phyloP scores from a whole-genome alignment of 2,113 vertebrate genomes.

The Nicator chloris region DNA sequence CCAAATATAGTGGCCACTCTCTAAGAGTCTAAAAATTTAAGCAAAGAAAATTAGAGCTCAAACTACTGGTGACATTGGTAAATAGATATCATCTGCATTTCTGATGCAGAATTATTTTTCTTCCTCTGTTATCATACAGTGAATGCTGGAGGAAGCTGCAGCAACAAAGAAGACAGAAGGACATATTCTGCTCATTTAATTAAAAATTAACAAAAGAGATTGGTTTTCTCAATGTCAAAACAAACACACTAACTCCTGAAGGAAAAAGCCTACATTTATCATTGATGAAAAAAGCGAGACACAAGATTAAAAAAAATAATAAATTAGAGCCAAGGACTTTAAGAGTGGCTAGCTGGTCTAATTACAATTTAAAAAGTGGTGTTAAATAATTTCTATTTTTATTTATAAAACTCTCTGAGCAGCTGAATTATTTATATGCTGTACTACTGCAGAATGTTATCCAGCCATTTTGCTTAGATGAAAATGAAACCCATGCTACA shows the following conservation, averaged over 20 bases:
- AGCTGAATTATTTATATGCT: not conserved
- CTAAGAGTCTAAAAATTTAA: not conserved
- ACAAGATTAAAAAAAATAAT: not conserved
- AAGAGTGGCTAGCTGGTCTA: not conserved
- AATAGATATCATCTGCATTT: not conserved
- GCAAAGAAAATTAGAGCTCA: not conserved
- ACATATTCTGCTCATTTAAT: not conserved
- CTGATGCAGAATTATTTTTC: not conserved
- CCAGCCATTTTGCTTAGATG: not conserved
- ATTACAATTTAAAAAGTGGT: not conserved
- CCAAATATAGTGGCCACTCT: not conserved
- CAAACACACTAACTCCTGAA: not conserved
- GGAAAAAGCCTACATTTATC: not conserved
- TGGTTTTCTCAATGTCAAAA: not conserved
- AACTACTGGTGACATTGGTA: not conserved
- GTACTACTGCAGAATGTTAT: not conserved
- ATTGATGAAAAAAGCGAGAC: not conserved
- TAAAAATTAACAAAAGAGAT: not conserved
- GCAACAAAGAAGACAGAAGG: not conserved
- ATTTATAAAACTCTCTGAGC: not conserved
- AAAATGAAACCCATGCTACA: not conserved
- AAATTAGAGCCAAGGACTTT: not conserved
- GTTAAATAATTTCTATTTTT: not conserved
- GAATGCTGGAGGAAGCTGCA: not conserved
- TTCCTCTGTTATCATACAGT: not conserved